Evolutionary conservation across 2,113 vertebrate genomes (phyloP).

Genomic region (Rana temporaria): DNA sequence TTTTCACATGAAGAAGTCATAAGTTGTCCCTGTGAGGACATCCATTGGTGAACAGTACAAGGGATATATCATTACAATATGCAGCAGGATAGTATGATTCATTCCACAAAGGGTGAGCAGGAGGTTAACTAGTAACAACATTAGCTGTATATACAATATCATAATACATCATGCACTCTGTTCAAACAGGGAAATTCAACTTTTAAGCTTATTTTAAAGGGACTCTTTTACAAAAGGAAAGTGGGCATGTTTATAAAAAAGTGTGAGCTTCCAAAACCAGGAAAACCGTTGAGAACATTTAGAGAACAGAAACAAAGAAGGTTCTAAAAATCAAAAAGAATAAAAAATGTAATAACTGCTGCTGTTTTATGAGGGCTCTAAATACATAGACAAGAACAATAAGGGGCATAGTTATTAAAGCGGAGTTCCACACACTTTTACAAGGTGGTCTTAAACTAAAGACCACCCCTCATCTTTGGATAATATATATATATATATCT

Average conservation of each 20-base stretch:
- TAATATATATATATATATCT: too few species aligned
- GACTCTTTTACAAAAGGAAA: not conserved
- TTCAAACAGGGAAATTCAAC: constrained; percentile 34
- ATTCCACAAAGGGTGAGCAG: constrained; percentile 53
- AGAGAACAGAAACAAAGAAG: not conserved
- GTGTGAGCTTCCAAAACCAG: not conserved
- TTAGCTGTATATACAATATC: constrained; percentile 38
- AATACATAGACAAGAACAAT: too few species aligned
- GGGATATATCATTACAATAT: constrained; percentile 52
- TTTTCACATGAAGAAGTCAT: constrained; percentile 55
- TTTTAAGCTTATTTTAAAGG: constrained; percentile 1
- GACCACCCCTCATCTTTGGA: too few species aligned
- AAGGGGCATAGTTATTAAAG: too few species aligned
- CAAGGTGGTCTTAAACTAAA: too few species aligned
- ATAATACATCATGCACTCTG: constrained; percentile 20
- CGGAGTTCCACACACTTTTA: too few species aligned
- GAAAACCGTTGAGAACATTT: not conserved
- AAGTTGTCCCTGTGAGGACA: constrained; percentile 52
- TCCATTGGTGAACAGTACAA: constrained; percentile 54
- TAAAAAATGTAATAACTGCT: too few species aligned
- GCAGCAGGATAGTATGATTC: constrained; percentile 46
- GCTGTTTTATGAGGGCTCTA: too few species aligned
- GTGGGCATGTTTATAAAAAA: not conserved
- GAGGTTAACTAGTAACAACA: constrained; percentile 55
- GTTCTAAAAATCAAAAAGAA: too few species aligned